These are phyloP conservation scores for Philopotamus ludificatus DNA, from an alignment of 1,140 invertebrate species.

Conservation along the genomic window DNA sequence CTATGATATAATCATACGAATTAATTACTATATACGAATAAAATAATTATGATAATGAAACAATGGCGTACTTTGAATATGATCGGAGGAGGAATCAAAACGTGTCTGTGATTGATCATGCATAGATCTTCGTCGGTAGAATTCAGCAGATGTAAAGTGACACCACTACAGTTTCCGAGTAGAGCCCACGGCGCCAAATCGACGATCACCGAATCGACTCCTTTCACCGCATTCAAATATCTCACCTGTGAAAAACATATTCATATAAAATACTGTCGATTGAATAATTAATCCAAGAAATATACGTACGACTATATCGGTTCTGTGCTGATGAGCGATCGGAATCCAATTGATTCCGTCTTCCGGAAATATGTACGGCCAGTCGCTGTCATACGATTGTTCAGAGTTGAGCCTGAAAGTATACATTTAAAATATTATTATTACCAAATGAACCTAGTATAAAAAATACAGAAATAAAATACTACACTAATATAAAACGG, in stretches of 20 bases:
- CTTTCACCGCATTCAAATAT: slow-evolving; percentile 18
- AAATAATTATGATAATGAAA: not conserved
- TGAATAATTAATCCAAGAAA: not conserved
- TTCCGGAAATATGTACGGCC: slow-evolving; percentile 18
- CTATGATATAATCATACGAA: not conserved
- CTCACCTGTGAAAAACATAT: slow-evolving; percentile 21
- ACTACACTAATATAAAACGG: too few relatives aligned
- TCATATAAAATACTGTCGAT: not conserved
- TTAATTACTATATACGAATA: not conserved
- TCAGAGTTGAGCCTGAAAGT: slow-evolving; percentile 5
- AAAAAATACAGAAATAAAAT: too few relatives aligned
- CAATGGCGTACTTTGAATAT: not conserved
- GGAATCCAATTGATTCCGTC: slow-evolving; percentile 10
- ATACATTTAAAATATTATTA: too few relatives aligned
- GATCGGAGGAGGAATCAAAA: slow-evolving; percentile 23
- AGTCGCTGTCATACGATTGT: not conserved
- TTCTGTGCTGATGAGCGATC: slow-evolving; percentile 4
- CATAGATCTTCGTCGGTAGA: slow-evolving; percentile 21
- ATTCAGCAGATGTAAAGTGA: not conserved
- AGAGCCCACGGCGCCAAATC: slow-evolving; percentile 35
- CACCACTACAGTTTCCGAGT: slow-evolving; percentile 30
- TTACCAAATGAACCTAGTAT: too few relatives aligned
- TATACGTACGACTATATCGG: slow-evolving; percentile 7
- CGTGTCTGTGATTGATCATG: slow-evolving; percentile 14
- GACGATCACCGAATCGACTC: slow-evolving; percentile 28